phyloP scores from a whole-genome alignment of 2,888 invertebrate species.

The Oligia latruncula region DNA sequence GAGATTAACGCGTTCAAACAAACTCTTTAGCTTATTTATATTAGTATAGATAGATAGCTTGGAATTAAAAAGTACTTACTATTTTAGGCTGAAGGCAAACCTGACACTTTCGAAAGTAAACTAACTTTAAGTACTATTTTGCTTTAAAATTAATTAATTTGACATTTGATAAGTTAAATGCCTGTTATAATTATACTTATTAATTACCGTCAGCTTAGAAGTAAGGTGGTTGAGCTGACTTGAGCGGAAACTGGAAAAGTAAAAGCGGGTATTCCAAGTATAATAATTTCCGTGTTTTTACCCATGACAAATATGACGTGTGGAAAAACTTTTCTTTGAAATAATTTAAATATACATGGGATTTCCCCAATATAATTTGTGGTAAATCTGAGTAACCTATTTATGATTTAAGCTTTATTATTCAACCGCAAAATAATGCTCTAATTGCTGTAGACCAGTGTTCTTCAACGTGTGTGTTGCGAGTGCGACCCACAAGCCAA shows the following conservation, averaged over 20 bases:
- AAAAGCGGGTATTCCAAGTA: conserved; percentile 29
- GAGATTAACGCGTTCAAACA: background rate
- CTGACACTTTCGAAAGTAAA: conserved; percentile 16
- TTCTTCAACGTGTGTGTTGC: background rate
- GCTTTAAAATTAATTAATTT: conserved; percentile 6
- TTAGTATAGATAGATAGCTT: background rate
- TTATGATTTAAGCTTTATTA: conserved; percentile 4
- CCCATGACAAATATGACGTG: conserved; percentile 3
- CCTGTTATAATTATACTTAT: conserved; percentile 19
- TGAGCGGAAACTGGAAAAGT: conserved; percentile 36
- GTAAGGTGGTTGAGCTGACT: conserved; percentile 1
- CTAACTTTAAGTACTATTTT: conserved; percentile 7
- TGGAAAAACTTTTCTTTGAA: conserved; percentile 19
- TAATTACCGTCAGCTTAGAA: conserved; percentile 10
- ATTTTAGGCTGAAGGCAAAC: conserved; percentile 1
- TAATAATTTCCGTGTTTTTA: conserved; percentile 33
- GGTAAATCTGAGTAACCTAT: conserved; percentile 9
- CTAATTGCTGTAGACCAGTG: background rate
- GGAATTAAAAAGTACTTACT: conserved; percentile 23
- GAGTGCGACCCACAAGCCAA: background rate
- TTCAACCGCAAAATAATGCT: conserved; percentile 18
- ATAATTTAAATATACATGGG: conserved; percentile 14
- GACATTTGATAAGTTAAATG: background rate
- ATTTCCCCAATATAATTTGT: conserved; percentile 19
- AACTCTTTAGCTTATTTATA: background rate